A percentile compares a stretch with the other conserved stretches of the same genome.
phyloP scores from a whole-genome alignment of 1,140 invertebrate species.

The Tetragonula clypearis region DNA sequence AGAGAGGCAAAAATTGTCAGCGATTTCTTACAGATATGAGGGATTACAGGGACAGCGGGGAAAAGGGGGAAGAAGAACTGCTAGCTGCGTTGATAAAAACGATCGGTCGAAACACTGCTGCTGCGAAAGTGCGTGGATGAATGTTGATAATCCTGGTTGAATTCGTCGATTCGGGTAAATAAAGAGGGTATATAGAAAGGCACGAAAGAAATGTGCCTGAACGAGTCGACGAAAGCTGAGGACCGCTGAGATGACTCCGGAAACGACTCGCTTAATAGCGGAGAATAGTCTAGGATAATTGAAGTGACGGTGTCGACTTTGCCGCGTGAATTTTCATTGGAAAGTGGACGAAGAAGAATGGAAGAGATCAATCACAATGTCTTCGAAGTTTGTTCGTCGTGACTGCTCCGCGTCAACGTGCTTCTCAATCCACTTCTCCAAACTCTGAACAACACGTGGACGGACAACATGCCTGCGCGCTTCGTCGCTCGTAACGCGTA shows the following conservation, averaged over 20 bases:
- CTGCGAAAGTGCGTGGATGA: neutral
- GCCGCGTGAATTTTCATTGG: neutral
- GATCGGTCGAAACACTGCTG: neutral
- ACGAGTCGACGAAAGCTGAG: neutral
- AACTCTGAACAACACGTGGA: neutral
- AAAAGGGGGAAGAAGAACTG: neutral
- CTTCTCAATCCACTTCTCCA: neutral
- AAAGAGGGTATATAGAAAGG: neutral
- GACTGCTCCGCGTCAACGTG: neutral
- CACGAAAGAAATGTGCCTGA: neutral
- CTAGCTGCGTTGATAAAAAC: neutral
- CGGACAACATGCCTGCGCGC: neutral
- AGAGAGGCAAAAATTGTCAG: neutral
- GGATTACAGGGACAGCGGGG: neutral
- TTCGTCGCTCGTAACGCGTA: neutral
- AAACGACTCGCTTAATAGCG: neutral
- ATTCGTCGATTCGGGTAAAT: neutral
- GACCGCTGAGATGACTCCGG: neutral
- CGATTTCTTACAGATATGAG: neutral
- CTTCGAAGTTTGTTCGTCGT: neutral
- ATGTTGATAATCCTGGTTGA: neutral
- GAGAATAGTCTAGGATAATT: neutral
- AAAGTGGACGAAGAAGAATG: neutral
- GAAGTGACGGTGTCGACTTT: neutral
- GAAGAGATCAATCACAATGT: neutral